phyloP scores from a whole-genome alignment of 1,140 invertebrate genomes.

The Reticulitermes speratus region DNA sequence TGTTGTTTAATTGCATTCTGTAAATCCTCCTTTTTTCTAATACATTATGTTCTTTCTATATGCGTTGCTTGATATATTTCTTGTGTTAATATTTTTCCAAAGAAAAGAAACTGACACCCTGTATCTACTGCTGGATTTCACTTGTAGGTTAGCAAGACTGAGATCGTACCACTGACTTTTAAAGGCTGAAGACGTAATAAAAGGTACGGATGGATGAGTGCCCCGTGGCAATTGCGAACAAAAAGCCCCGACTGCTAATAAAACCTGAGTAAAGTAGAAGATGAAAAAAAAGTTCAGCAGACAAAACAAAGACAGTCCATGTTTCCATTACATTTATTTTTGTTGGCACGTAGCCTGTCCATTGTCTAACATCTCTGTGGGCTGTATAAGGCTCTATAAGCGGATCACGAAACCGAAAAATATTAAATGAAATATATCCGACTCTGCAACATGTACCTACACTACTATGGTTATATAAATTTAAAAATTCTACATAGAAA shows the following conservation, averaged over 20 bases:
- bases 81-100: too few species aligned
- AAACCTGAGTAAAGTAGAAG: not conserved
- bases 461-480: not conserved
- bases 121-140: too few species aligned
- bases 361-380: not conserved
- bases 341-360: not conserved
- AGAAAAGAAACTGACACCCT: too few species aligned
- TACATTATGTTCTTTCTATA: too few species aligned
- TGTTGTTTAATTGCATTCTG: too few species aligned
- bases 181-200: not conserved
- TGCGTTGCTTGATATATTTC: too few species aligned
- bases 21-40: too few species aligned
- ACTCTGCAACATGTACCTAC: not conserved
- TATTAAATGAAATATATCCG: not conserved
- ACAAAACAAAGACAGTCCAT: constrained; percentile 6
- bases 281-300: not conserved
- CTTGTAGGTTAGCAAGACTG: too few species aligned
- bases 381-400: not conserved
- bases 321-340: not conserved
- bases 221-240: not conserved
- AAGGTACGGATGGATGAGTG: not conserved
- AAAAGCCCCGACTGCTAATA: not conserved
- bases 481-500: not conserved
- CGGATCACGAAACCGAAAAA: not conserved
- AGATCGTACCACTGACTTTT: too few species aligned